These are phyloP conservation scores for Eristalis pertinax DNA, from an alignment of 2,888 invertebrate genomes.

Conservation along the genomic window DNA sequence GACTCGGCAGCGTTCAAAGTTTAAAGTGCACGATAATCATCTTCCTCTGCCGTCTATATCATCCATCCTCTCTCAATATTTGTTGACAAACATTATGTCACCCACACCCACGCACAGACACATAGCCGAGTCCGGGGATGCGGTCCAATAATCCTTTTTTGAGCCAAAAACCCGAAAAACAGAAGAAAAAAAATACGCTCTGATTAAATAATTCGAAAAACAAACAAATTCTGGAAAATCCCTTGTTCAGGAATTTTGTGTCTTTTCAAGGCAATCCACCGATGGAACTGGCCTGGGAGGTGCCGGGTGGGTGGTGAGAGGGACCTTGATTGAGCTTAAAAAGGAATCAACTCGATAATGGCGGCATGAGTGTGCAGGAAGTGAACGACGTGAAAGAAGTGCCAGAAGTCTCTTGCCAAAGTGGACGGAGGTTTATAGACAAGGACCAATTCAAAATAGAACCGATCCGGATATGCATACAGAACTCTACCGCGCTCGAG, in stretches of 20 bases:
- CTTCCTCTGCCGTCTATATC: slow-evolving; percentile 26
- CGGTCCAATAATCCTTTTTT: slow-evolving; percentile 40
- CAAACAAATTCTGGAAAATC: slow-evolving; percentile 44
- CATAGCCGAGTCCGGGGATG: neutral
- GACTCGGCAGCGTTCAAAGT: slow-evolving; percentile 41
- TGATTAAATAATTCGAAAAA: slow-evolving; percentile 53
- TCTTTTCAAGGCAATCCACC: neutral
- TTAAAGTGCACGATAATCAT: slow-evolving; percentile 60
- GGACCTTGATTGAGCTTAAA: slow-evolving; percentile 53
- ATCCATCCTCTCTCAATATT: slow-evolving; percentile 53
- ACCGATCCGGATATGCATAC: neutral
- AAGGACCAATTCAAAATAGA: neutral
- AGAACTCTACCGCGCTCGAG: slow-evolving; percentile 23
- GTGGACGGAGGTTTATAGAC: slow-evolving; percentile 3
- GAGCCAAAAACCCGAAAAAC: slow-evolving; percentile 30
- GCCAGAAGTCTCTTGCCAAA: neutral
- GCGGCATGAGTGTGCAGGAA: slow-evolving; percentile 8
- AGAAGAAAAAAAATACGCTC: slow-evolving; percentile 30
- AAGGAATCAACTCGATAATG: slow-evolving; percentile 42
- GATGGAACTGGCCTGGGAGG: neutral
- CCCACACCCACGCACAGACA: neutral
- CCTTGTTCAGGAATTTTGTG: slow-evolving; percentile 41
- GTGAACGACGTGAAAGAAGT: neutral
- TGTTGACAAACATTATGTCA: slow-evolving; percentile 66
- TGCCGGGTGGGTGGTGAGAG: neutral